Base-by-base conservation (phyloP, 2,888 invertebrate species). In the Helleia helle region DNA sequence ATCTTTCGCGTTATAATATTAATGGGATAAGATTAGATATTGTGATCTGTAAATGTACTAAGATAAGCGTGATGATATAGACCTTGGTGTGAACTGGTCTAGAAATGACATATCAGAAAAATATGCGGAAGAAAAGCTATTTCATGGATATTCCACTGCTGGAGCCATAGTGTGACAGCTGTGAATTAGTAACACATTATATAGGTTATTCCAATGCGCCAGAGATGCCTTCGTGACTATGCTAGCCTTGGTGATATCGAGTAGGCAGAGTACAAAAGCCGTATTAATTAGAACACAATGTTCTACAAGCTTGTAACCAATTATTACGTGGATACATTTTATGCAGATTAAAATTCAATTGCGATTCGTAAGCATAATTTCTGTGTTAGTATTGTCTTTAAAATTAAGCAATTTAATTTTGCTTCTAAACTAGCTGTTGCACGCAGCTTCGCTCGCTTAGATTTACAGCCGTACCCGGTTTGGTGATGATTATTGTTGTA, bases 251-350 rank as follows among this genome's bases (percentile, higher is more conserved):
- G 58, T 52, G 47, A 52, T 54, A 61, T 65, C 59, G 68, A 68
- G 63, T 69, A 59, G 65, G 62, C 69, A 65, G 59, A 65, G 68
- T 68, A 31, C 30, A 31, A 31, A 18, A 11, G 18, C 18, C 30
- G 30, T 22, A 9, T 39, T 59, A 66, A 81, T 81, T 81, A 79
- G 69, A 80, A 81, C 81, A 81, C 83, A 81, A 83, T 80, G 56
- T n/a, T n/a, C 52, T 56, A 64, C 62, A 68, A 68, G 61, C 65
- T 70, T 64, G 65, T 68, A 62, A 51, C 61, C 65, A 73, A 80
- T 80, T 80, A 77, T 61, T 61, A 58, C 62, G 59, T 56, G 49
- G 37, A 38, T 48, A 42, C 38, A 47, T 40, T 38, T 41, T 40
- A 36, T 22, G 41, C 38, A 38, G 15, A n/a, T n/a, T 14, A 8